Evolutionary conservation across 2,888 invertebrate species (phyloP), one percentile per base, ranked within the genome.

Genomic region (Brenthis daphne): DNA sequence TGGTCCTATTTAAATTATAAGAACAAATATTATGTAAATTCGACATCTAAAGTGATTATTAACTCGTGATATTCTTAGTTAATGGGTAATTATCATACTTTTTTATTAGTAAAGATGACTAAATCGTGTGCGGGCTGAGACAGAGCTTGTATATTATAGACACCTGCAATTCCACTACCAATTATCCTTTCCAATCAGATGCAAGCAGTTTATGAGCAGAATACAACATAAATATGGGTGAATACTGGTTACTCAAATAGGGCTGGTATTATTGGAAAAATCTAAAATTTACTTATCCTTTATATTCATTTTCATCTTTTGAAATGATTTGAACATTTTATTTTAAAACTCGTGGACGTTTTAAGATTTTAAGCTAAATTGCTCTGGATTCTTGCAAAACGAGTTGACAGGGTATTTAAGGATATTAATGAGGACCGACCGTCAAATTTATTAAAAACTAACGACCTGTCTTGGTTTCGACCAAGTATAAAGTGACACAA

Each of bases 151-250:
- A 63, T 53, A 60, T 56, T 64, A 65, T 54, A 16, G 64, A 67
- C 71, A 72, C 72, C 69, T 72, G 69, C 65, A 67, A 66, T 55
- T 58, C 70, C 53, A 64, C 64, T 68, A 63, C 73, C 73, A 73
- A 73, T 73, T 71, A 73, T 68, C 56, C 55, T 64, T 55, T 67
- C 69, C 74, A 74, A 74, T 74, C 74, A 70, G 74, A 74, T 70
- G 72, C 65, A 69, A 69, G 69, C 72, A 72, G 67, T 72, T 72
- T 74, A 74, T 68, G 74, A 71, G 72, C 64, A 29, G 55, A 61
- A 37, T 63, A 57, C 47, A 57, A 70, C 68, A 74, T 71, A 74
- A 74, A 74, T 70, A 65, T 43, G 55, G 56, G 60, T 60, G 64
- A 64, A 54, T 54, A 63, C 67, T 64, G 54, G 57, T 57, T 51